Evolutionary conservation across 2,113 vertebrate species (phyloP).

Genomic region (Empidonax alnorum): DNA sequence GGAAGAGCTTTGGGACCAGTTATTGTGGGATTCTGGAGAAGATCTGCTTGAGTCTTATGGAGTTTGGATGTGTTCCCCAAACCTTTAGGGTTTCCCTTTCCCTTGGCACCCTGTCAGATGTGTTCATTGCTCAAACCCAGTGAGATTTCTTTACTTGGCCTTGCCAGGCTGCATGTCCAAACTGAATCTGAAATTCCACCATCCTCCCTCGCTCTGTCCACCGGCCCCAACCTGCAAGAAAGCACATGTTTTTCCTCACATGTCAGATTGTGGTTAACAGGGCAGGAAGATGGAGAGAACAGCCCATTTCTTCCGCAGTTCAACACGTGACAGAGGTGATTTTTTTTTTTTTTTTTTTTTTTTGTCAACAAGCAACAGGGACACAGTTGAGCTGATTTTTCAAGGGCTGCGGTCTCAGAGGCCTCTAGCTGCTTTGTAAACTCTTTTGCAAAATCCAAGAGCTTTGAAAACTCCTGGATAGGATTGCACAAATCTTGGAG

Average conservation of each 20-base stretch:
- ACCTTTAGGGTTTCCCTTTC: not conserved
- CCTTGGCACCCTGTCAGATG: not conserved
- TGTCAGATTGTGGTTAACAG: not conserved
- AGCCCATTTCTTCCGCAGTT: not conserved
- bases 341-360: not conserved
- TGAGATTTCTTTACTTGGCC: conserved; percentile 8
- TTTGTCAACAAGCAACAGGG: not conserved
- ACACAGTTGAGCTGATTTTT: not conserved
- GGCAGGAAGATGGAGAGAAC: not conserved
- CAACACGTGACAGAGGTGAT: not conserved
- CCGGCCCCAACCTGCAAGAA: not conserved
- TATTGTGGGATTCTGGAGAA: not conserved
- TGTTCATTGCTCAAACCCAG: not conserved
- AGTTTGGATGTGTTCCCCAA: not conserved
- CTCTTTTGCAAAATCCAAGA: not conserved
- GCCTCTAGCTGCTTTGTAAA: not conserved
- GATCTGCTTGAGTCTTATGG: not conserved
- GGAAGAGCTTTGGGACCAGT: not conserved
- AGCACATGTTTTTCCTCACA: not conserved
- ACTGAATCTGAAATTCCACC: not conserved
- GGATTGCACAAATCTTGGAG: not conserved
- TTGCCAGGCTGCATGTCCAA: conserved; percentile 1
- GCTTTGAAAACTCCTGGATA: not conserved
- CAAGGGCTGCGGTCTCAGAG: not conserved
- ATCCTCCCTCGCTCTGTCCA: not conserved